Evolutionary conservation across 2,113 vertebrate genomes (phyloP).

Genomic region (Sylvietta virens): DNA sequence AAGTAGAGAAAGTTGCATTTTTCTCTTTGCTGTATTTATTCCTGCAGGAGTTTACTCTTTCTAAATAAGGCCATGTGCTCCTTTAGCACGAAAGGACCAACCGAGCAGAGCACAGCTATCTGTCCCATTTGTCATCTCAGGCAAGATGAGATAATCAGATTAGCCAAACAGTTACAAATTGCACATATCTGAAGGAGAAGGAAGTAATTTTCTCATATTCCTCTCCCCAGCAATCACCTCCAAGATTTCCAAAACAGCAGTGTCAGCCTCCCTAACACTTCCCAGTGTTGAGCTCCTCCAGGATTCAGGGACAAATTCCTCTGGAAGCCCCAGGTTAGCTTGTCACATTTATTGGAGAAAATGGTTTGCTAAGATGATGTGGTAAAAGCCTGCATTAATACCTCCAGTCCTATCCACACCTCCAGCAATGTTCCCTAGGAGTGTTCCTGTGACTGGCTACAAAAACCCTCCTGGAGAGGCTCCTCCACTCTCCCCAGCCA

Average conservation of each 20-base stretch:
- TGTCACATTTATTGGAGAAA: not conserved
- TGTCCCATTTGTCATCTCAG: not conserved
- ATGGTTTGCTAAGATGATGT: not conserved
- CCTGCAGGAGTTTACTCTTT: not conserved
- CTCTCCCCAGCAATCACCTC: not conserved
- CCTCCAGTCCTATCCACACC: not conserved
- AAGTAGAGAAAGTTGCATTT: not conserved
- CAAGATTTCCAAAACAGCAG: not conserved
- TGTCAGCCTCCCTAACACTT: not conserved
- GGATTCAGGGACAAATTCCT: not conserved
- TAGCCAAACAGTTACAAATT: not conserved
- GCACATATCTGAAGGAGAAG: not conserved
- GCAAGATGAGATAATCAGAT: not conserved
- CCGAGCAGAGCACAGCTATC: not conserved
- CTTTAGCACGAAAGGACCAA: not conserved
- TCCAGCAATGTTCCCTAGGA: not conserved
- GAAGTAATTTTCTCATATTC: conserved; percentile 9
- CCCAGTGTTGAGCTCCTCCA: not conserved
- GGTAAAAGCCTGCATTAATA: not conserved
- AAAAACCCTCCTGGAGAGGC: not conserved
- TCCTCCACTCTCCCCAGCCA: not conserved
- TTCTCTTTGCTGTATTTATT: not conserved
- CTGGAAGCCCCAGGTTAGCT: not conserved
- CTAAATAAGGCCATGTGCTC: not conserved
- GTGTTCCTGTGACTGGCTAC: not conserved